Percentiles rank a stretch among this genome's conserved stretches.
These are phyloP conservation scores for Drosophila mojavensis DNA, from an alignment of 1,140 invertebrate genomes.

Conservation along the genomic window DNA sequence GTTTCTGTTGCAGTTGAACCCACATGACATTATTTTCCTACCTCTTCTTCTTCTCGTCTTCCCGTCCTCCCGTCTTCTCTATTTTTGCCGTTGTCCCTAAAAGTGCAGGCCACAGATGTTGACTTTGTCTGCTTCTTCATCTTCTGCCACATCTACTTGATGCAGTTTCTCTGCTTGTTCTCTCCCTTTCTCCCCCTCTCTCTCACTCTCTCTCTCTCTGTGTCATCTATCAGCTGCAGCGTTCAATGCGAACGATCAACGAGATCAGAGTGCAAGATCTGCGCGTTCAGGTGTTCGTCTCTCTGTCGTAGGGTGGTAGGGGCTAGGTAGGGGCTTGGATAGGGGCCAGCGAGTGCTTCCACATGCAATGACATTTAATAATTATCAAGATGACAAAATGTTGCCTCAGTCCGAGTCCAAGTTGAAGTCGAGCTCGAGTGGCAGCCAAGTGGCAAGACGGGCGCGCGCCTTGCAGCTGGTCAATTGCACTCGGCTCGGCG, in stretches of 20 bases:
- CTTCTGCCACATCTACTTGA: slow-evolving; percentile 5
- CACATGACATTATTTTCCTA: slow-evolving; percentile 67
- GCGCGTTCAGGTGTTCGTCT: not conserved
- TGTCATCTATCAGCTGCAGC: slow-evolving; percentile 4
- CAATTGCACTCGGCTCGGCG: slow-evolving; percentile 6
- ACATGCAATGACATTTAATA: slow-evolving; percentile 49
- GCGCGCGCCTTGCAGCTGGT: slow-evolving; percentile 41
- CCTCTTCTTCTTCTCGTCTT: not conserved
- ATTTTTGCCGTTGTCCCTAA: not conserved
- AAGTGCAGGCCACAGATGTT: slow-evolving; percentile 17
- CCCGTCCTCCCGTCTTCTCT: not conserved
- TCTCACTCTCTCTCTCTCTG: not conserved
- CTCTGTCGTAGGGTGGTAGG: not conserved
- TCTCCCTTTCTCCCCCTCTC: not conserved
- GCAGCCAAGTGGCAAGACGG: slow-evolving; percentile 12
- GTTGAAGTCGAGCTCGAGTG: not conserved
- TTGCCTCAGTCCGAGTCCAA: slow-evolving; percentile 33
- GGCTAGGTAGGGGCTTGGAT: not conserved
- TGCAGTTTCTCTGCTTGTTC: not conserved
- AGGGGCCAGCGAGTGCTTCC: slow-evolving; percentile 15
- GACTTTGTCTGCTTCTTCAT: not conserved
- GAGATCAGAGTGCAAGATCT: not conserved
- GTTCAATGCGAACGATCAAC: not conserved
- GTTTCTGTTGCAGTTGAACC: slow-evolving; percentile 40
- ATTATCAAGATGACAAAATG: slow-evolving; percentile 70